phyloP scores from a whole-genome alignment of 2,888 invertebrate species.

The Tipula lateralis region DNA sequence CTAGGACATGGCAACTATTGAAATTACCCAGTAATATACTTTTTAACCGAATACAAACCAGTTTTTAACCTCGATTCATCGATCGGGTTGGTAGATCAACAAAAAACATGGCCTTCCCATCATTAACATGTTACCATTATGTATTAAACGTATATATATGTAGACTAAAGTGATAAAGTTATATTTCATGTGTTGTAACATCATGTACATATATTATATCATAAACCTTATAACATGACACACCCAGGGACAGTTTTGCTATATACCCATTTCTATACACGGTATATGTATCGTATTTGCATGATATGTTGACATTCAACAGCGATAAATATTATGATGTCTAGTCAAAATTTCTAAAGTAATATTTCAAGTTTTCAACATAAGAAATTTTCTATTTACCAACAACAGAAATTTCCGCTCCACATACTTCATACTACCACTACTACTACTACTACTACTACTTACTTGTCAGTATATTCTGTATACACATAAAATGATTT shows the following conservation, averaged over 20 bases:
- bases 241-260: not conserved
- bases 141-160: too few relatives aligned
- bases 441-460: not conserved
- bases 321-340: conserved; percentile 24
- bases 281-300: not conserved
- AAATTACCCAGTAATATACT: too few relatives aligned
- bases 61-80: too few relatives aligned
- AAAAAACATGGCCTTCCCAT: too few relatives aligned
- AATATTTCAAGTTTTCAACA: conserved; percentile 19
- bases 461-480: not conserved
- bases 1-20: too few relatives aligned
- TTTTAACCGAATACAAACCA: too few relatives aligned
- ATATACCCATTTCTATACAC: not conserved
- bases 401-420: not conserved
- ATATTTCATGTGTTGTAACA: too few relatives aligned
- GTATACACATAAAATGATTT: not conserved
- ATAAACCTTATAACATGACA: not conserved
- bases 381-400: not conserved
- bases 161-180: too few relatives aligned
- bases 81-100: too few relatives aligned
- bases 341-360: not conserved
- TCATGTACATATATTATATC: too few relatives aligned
- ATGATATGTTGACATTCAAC: conserved; percentile 24
- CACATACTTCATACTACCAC: not conserved
- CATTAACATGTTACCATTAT: too few relatives aligned